Conservation (phyloP, 1,140 invertebrate species). For the Anastrepha ludens region DNA sequence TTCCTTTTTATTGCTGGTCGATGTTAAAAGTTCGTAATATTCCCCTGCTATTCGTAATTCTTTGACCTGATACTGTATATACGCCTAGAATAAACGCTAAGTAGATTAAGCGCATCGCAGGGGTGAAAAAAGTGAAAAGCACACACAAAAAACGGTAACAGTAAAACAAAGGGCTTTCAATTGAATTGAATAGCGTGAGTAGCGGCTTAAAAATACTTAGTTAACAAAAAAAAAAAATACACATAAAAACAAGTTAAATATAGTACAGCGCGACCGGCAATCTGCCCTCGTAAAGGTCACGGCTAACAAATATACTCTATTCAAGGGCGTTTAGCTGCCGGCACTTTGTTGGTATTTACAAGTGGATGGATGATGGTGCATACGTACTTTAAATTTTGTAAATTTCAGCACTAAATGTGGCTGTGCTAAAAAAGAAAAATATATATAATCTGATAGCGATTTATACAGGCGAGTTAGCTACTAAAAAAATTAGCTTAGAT, state of each 20-base stretch:
- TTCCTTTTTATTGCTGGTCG: too few relatives aligned
- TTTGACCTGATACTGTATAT: background rate
- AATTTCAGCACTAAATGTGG: too few relatives aligned
- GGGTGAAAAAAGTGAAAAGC: slow-evolving; percentile 8
- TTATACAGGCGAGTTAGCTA: too few relatives aligned
- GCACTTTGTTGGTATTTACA: background rate
- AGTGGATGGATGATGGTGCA: too few relatives aligned
- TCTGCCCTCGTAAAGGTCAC: background rate
- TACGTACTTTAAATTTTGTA: too few relatives aligned
- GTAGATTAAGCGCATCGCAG: slow-evolving; percentile 30
- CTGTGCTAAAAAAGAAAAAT: too few relatives aligned
- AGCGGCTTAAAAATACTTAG: background rate
- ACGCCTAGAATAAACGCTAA: slow-evolving; percentile 5
- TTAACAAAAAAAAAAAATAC: background rate
- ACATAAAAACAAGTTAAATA: background rate
- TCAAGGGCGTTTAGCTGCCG: background rate
- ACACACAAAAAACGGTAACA: slow-evolving; percentile 11
- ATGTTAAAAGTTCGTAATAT: too few relatives aligned
- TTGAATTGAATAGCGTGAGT: slow-evolving; percentile 18
- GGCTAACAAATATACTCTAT: background rate
- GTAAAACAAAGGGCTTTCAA: background rate
- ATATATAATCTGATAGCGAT: too few relatives aligned
- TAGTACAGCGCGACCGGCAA: background rate
- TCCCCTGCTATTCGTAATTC: too few relatives aligned
- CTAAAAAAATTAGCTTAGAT: too few relatives aligned